A percentile compares a stretch with the other conserved stretches of the same genome.
Conservation (phyloP, 2,888 invertebrate genomes). For the Xanthorhoe designata region DNA sequence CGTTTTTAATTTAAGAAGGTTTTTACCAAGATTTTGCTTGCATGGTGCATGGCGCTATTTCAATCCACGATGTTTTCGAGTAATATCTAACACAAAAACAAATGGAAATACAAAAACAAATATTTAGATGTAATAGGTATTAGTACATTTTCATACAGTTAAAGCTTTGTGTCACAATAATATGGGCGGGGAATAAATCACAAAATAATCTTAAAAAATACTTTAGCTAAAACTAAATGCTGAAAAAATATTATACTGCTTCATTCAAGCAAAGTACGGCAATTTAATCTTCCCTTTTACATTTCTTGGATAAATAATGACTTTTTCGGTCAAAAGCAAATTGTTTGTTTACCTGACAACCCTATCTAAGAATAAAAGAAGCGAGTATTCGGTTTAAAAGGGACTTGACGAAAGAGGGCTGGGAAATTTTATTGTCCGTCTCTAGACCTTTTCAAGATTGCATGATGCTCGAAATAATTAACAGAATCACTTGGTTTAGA, state of each 20-base stretch:
- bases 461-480: slow-evolving; percentile 30
- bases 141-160: too few species aligned
- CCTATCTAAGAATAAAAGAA: slow-evolving; percentile 33
- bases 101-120: too few species aligned
- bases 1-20: too few species aligned
- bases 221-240: too few species aligned
- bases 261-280: background rate
- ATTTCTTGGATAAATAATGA: background rate
- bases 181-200: background rate
- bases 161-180: too few species aligned
- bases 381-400: slow-evolving; percentile 31
- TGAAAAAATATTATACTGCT: background rate
- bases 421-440: slow-evolving; percentile 35
- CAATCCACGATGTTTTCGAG: too few species aligned
- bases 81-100: too few species aligned
- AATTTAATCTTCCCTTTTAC: background rate
- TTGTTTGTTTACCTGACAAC: slow-evolving; percentile 13
- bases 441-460: slow-evolving; percentile 35
- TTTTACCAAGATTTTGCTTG: too few species aligned
- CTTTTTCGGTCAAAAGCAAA: background rate
- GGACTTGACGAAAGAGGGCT: slow-evolving; percentile 23
- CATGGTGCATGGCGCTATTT: too few species aligned
- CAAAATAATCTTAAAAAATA: background rate
- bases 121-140: too few species aligned
- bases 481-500: slow-evolving; percentile 8